Percentiles rank a stretch among this genome's conserved stretches.
phyloP scores from a whole-genome alignment of 2,113 vertebrate genomes.

The Vireo altiloquus region DNA sequence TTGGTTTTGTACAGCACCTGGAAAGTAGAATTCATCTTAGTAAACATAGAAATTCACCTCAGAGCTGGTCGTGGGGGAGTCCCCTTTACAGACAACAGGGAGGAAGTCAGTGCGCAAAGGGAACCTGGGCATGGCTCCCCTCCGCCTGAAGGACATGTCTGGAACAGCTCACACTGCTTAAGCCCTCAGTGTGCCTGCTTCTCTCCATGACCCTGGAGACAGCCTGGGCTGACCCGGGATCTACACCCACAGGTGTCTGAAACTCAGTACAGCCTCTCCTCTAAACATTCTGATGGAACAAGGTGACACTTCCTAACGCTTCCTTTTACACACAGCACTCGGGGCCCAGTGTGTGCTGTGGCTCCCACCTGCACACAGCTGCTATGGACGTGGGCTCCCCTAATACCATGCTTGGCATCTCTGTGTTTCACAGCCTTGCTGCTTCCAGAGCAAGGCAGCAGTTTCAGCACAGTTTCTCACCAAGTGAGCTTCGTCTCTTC shows the following conservation, averaged over 20 bases:
- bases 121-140: neutral
- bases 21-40: neutral
- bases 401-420: neutral
- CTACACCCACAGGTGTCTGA: accelerated
- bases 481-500: neutral
- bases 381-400: neutral
- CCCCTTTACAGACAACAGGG: accelerated
- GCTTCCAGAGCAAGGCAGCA: neutral
- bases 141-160: neutral
- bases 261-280: neutral
- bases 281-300: neutral
- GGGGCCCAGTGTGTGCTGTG: neutral
- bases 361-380: accelerated
- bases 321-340: neutral
- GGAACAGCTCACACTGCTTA: neutral
- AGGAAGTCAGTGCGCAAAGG: accelerated
- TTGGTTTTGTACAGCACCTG: neutral
- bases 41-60: neutral
- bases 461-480: neutral
- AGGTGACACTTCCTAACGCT: neutral
- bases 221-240: neutral
- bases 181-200: neutral
- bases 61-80: neutral
- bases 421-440: neutral
- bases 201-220: neutral